These are phyloP conservation scores for Agapornis roseicollis DNA, from an alignment of 2,113 vertebrate genomes.

Conservation along the genomic window DNA sequence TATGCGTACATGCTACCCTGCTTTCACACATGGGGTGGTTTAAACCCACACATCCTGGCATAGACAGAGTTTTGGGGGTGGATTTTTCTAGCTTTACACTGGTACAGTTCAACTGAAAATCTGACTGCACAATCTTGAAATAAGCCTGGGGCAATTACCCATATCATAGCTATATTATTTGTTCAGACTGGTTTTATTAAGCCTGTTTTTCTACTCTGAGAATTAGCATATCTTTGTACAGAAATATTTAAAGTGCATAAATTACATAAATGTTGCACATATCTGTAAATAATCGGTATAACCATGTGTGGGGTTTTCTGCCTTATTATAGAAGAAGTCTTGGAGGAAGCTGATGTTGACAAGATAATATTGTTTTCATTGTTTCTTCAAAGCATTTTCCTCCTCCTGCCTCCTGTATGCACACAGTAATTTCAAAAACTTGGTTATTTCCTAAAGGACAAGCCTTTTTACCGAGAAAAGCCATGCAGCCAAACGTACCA, in stretches of 20 bases:
- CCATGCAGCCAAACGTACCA: slow-evolving; percentile 33
- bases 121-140: not conserved
- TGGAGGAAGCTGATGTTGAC: slow-evolving; percentile 40
- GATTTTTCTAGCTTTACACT: not conserved
- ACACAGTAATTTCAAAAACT: slow-evolving; percentile 54
- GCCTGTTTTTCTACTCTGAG: slow-evolving; percentile 7
- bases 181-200: slow-evolving; percentile 38
- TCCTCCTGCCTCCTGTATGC: not conserved
- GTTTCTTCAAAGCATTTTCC: slow-evolving; percentile 43
- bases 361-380: slow-evolving; percentile 56
- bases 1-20: not conserved
- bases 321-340: slow-evolving; percentile 15
- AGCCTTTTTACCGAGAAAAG: slow-evolving; percentile 59
- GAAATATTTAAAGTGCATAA: not conserved
- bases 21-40: not conserved
- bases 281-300: slow-evolving; percentile 6
- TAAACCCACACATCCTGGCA: not conserved
- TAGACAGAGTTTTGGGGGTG: not conserved
- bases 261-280: slow-evolving; percentile 29
- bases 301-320: not conserved
- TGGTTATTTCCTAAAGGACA: slow-evolving; percentile 67
- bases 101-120: not conserved
- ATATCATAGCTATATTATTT: not conserved
- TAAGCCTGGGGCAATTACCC: not conserved
- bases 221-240: slow-evolving; percentile 21